Conservation (phyloP, 2,797 vertebrate species). For the Sphenodon punctatus region DNA sequence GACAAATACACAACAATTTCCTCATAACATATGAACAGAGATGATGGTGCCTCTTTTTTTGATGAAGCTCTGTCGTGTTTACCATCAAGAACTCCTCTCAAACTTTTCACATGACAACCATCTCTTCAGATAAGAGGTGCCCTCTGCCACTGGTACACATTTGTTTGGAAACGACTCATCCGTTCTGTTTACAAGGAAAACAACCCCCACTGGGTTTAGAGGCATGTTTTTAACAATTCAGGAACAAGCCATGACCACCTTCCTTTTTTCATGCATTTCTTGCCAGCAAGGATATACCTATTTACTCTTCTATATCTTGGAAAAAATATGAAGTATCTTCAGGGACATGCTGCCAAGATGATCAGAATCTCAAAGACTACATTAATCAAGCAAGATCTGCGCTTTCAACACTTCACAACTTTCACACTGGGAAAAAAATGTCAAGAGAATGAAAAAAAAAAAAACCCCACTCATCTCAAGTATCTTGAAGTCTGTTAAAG, state of each 20-base stretch:
- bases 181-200: neutral
- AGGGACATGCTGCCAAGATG: constrained; percentile 35
- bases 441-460: constrained; percentile 25
- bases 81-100: constrained; percentile 16
- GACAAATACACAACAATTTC: neutral
- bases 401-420: constrained; percentile 61
- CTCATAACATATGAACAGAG: constrained; percentile 23
- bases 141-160: neutral
- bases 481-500: constrained; percentile 58
- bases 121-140: neutral
- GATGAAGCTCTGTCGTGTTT: neutral
- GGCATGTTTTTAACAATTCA: neutral
- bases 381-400: constrained; percentile 65
- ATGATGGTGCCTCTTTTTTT: neutral
- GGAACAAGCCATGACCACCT: neutral
- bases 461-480: constrained; percentile 52
- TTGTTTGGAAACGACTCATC: neutral
- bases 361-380: constrained; percentile 47
- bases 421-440: constrained; percentile 33
- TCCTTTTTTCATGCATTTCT: neutral
- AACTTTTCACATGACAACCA: constrained; percentile 10
- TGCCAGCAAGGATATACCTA: constrained; percentile 27
- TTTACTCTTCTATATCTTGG: neutral
- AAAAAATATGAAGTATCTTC: neutral
- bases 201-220: neutral